Percentiles rank a stretch among this genome's conserved stretches.
phyloP scores from a whole-genome alignment of 1,140 invertebrate genomes.

The Zaprionus kolodkinae region DNA sequence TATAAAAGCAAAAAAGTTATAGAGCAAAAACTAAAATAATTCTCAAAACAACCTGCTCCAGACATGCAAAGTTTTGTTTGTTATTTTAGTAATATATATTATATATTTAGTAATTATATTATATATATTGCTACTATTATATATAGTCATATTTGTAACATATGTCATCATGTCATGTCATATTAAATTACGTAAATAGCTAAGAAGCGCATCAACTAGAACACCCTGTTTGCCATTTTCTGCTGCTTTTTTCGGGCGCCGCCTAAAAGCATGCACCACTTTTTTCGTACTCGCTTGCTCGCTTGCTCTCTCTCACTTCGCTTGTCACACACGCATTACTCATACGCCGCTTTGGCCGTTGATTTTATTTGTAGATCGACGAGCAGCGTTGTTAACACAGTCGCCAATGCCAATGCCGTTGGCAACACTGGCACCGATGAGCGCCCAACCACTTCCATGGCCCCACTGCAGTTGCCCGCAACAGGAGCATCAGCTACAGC shows the following conservation, averaged over 20 bases:
- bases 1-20: not conserved
- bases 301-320: not conserved
- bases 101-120: not conserved
- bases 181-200: not conserved
- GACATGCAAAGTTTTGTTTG: not conserved
- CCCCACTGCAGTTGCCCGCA: conserved; percentile 37
- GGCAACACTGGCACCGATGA: conserved; percentile 43
- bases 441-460: conserved; percentile 47
- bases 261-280: conserved; percentile 50
- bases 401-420: conserved; percentile 25
- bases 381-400: conserved; percentile 40
- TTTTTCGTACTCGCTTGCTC: conserved; percentile 9
- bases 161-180: not conserved
- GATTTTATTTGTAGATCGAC: conserved; percentile 44
- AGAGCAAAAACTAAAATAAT: not conserved
- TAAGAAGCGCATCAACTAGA: too few species aligned
- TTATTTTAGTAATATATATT: not conserved
- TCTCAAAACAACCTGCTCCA: not conserved
- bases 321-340: conserved; percentile 20
- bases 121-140: not conserved
- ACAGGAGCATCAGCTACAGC: conserved; percentile 26
- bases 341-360: conserved; percentile 41
- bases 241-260: not conserved
- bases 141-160: not conserved
- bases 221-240: not conserved